These are phyloP conservation scores for Halichondria panicea DNA, from an alignment of 37 sponge, comb jelly and placozoan species.

Conservation along the genomic window DNA sequence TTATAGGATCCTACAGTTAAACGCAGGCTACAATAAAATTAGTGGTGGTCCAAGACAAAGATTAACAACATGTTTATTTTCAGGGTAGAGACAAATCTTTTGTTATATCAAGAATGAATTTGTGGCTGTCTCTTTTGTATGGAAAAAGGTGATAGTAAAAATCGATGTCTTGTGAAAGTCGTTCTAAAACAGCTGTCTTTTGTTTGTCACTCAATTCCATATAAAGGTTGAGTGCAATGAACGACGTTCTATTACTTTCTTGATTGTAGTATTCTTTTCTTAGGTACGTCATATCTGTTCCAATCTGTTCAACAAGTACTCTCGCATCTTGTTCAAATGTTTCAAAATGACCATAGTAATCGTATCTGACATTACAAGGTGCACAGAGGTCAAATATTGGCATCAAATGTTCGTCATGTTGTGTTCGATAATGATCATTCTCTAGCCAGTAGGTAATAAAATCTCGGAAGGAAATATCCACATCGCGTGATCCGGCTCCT, in stretches of 20 bases:
- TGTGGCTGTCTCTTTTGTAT: slow-evolving; percentile 2
- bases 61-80: too few relatives aligned
- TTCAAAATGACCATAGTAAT: slow-evolving; percentile 45
- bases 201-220: neutral
- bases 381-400: slow-evolving; percentile 18
- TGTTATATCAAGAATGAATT: slow-evolving; percentile 8
- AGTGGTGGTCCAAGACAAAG: too few relatives aligned
- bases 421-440: neutral
- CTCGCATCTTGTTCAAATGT: slow-evolving; percentile 18
- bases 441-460: slow-evolving; percentile 28
- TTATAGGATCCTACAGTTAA: too few relatives aligned
- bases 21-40: too few relatives aligned
- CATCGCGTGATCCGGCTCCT: neutral
- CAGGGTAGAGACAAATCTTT: neutral
- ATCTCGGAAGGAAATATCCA: slow-evolving; percentile 20
- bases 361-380: slow-evolving; percentile 30
- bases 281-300: neutral
- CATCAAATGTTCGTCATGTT: slow-evolving; percentile 29
- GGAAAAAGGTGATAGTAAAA: slow-evolving; percentile 30
- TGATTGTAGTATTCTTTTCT: neutral
- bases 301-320: slow-evolving; percentile 13
- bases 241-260: neutral
- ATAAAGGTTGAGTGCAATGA: neutral
- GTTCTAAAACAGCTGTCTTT: neutral
- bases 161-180: slow-evolving; percentile 1